A percentile compares a stretch with the other conserved stretches of the same genome.
Conservation (phyloP, 2,888 invertebrate genomes). For the Dolichomitus sp. region DNA sequence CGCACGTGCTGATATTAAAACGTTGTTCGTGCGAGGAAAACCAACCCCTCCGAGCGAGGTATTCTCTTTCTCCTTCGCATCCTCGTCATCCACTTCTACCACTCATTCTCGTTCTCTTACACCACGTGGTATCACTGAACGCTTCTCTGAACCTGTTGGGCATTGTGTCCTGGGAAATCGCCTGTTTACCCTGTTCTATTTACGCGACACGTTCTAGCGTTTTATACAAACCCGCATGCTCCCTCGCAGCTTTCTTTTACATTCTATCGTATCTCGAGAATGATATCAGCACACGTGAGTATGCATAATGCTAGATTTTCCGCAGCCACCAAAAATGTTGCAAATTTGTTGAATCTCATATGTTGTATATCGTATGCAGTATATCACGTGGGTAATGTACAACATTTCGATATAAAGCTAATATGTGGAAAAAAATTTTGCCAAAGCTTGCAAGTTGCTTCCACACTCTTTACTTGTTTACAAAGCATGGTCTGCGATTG, state of each 20-base stretch:
- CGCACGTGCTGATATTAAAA: constrained; percentile 53
- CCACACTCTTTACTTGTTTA: too few species aligned
- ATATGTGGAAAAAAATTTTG: neutral
- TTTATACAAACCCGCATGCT: constrained; percentile 2
- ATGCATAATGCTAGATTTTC: constrained; percentile 5
- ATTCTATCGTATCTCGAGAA: neutral
- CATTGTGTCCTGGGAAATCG: constrained; percentile 8
- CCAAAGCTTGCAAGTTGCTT: too few species aligned
- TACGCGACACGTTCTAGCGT: neutral
- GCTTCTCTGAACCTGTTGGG: constrained; percentile 17
- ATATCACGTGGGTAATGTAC: neutral
- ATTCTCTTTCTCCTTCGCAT: constrained; percentile 16
- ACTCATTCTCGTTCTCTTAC: constrained; percentile 20
- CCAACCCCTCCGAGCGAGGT: constrained; percentile 9
- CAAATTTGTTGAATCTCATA: neutral
- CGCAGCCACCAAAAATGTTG: neutral
- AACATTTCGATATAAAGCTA: neutral
- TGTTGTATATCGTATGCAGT: neutral
- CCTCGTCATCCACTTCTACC: constrained; percentile 9
- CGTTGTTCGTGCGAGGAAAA: constrained; percentile 9
- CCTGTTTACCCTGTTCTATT: constrained; percentile 7
- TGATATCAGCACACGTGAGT: constrained; percentile 9
- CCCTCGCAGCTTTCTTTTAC: neutral
- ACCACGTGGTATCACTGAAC: neutral
- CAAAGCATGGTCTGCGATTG: too few species aligned